Percentiles rank a stretch among this genome's conserved stretches.
These are phyloP conservation scores for Adrianichthys oophorus DNA, from an alignment of 2,797 vertebrate species.

Conservation along the genomic window DNA sequence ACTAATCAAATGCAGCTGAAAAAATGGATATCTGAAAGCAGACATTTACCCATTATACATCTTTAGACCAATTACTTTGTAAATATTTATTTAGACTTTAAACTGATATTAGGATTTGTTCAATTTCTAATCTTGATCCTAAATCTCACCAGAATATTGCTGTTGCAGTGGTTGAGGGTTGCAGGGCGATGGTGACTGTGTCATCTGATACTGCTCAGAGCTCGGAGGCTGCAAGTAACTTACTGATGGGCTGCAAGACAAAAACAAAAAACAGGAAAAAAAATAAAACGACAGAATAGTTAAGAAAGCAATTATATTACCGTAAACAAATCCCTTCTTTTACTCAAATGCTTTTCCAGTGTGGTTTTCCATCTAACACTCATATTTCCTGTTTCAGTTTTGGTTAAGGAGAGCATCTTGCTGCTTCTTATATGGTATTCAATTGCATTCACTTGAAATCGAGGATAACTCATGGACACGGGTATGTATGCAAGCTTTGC, in stretches of 20 bases:
- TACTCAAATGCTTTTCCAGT: too few species aligned
- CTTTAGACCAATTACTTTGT: too few species aligned
- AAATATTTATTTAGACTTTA: too few species aligned
- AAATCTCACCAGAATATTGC: constrained; percentile 92
- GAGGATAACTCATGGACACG: neutral
- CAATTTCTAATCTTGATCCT: neutral
- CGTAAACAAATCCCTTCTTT: neutral
- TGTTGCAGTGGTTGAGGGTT: constrained; percentile 95
- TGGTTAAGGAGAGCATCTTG: neutral
- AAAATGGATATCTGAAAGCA: too few species aligned
- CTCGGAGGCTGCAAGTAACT: constrained; percentile 92
- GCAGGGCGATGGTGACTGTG: constrained; percentile 93
- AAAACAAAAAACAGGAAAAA: constrained; percentile 15
- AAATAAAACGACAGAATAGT: too few species aligned
- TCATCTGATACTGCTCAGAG: constrained; percentile 96
- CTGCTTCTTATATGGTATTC: neutral
- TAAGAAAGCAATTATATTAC: neutral
- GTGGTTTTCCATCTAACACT: neutral
- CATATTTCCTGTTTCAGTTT: neutral
- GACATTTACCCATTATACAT: too few species aligned
- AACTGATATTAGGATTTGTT: neutral
- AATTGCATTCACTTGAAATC: neutral
- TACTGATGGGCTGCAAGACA: constrained; percentile 84
- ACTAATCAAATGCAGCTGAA: too few species aligned
- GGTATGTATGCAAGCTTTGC: neutral